Conservation (phyloP, 1,140 invertebrate species). For the Glossosoma conforme region DNA sequence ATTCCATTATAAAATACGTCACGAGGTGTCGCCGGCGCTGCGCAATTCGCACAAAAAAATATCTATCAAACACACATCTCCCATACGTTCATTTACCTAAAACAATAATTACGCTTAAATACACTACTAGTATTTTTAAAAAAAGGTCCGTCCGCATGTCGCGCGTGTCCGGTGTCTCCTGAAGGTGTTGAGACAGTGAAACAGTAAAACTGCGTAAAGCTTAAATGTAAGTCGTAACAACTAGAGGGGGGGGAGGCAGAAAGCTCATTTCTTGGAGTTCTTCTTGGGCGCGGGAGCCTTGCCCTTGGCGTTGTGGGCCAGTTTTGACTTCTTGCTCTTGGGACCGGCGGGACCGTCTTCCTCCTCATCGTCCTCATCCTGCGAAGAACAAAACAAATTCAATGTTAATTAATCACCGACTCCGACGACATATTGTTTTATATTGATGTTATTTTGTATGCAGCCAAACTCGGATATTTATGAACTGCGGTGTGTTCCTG, state of each 20-base stretch:
- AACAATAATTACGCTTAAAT: too few relatives aligned
- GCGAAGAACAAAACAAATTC: conserved; percentile 11
- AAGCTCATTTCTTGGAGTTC: conserved; percentile 49
- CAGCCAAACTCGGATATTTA: not conserved
- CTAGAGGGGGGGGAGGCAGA: conserved; percentile 8
- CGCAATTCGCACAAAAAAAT: too few relatives aligned
- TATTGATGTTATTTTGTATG: not conserved
- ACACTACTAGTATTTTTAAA: too few relatives aligned
- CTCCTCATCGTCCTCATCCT: conserved; percentile 53
- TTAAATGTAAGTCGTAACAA: conserved; percentile 30
- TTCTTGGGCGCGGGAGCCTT: conserved; percentile 49
- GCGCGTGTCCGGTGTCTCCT: too few relatives aligned
- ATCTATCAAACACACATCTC: too few relatives aligned
- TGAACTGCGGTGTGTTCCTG: not conserved
- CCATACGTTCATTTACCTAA: too few relatives aligned
- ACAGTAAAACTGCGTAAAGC: conserved; percentile 29
- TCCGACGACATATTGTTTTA: not conserved
- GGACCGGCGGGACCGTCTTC: conserved; percentile 61
- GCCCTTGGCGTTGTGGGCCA: conserved; percentile 59
- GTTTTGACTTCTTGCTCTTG: conserved; percentile 61
- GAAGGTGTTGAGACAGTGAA: too few relatives aligned
- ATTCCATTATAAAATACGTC: too few relatives aligned
- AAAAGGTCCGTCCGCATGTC: too few relatives aligned
- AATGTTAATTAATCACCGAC: not conserved
- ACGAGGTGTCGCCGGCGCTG: too few relatives aligned